phyloP scores from a whole-genome alignment of 2,113 vertebrate species.

The Pao palembangensis region DNA sequence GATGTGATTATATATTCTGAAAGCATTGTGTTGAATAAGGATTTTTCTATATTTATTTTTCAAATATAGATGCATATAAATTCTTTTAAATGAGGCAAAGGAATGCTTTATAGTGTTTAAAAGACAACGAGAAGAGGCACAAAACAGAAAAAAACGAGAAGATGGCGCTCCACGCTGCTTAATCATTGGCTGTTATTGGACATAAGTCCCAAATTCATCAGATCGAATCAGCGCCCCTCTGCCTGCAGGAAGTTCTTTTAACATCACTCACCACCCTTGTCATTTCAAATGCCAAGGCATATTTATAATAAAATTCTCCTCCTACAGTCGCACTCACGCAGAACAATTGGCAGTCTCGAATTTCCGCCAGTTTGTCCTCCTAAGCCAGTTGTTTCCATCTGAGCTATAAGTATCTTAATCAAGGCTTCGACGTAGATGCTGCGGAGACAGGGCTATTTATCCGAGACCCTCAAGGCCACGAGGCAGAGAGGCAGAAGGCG shows the following conservation, averaged over 20 bases:
- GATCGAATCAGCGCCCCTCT: conserved; percentile 10
- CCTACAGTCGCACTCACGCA: conserved; percentile 4
- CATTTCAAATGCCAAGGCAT: conserved; percentile 1
- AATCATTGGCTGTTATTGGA: not conserved
- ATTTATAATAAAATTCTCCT: conserved; percentile 18
- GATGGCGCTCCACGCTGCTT: not conserved
- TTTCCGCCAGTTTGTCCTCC: conserved; percentile 27
- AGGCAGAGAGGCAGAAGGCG: conserved; percentile 43
- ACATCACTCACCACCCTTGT: not conserved
- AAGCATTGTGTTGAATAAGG: conserved; percentile 21
- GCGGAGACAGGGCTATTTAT: conserved; percentile 69
- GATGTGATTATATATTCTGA: conserved; percentile 32
- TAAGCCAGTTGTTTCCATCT: conserved; percentile 39
- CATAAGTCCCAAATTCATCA: conserved; percentile 6
- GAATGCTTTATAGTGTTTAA: conserved; percentile 12
- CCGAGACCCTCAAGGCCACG: conserved; percentile 50
- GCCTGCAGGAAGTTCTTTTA: conserved; percentile 4
- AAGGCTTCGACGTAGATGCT: conserved; percentile 68
- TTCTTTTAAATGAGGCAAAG: conserved; percentile 14
- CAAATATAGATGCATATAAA: conserved; percentile 20
- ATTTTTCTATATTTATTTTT: conserved; percentile 20
- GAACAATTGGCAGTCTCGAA: conserved; percentile 34
- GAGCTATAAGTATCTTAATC: conserved; percentile 64
- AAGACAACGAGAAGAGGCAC: conserved; percentile 1
- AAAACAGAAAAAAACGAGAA: not conserved